Evolutionary conservation across 2,113 vertebrate species (phyloP).

Genomic region (Gambusia affinis): DNA sequence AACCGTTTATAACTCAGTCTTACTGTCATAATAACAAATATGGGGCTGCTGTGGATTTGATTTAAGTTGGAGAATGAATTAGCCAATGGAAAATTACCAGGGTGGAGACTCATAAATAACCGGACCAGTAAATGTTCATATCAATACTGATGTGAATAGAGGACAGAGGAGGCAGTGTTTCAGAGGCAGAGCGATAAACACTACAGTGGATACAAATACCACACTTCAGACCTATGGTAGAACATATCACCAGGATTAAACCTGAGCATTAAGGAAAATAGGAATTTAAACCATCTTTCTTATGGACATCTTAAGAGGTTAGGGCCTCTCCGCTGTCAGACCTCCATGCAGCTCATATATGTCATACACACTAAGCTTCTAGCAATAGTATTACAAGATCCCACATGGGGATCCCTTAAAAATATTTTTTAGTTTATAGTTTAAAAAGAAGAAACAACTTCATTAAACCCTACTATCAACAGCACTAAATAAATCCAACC

Average conservation of each 20-base stretch:
- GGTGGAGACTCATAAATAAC: constrained; percentile 50
- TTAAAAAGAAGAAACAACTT: too few species aligned
- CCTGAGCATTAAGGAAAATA: neutral
- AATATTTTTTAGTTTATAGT: too few species aligned
- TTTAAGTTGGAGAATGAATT: constrained; percentile 10
- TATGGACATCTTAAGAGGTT: neutral
- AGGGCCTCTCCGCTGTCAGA: neutral
- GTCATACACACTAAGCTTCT: neutral
- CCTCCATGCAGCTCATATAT: too few species aligned
- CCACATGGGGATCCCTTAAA: too few species aligned
- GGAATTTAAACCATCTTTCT: neutral
- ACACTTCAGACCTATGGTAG: neutral
- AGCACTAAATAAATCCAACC: too few species aligned
- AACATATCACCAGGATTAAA: neutral
- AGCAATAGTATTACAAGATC: neutral
- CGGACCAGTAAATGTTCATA: constrained; percentile 50
- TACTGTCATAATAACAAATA: constrained; percentile 2
- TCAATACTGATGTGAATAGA: constrained; percentile 39
- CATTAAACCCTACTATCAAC: too few species aligned
- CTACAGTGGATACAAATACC: neutral
- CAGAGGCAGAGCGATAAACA: neutral
- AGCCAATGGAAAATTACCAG: constrained; percentile 53
- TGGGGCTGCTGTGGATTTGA: constrained; percentile 22
- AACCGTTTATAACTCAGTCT: constrained; percentile 10
- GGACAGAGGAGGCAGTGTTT: constrained; percentile 9